phyloP scores from a whole-genome alignment of 2,888 invertebrate species.

The Acrobeloides nanus region DNA sequence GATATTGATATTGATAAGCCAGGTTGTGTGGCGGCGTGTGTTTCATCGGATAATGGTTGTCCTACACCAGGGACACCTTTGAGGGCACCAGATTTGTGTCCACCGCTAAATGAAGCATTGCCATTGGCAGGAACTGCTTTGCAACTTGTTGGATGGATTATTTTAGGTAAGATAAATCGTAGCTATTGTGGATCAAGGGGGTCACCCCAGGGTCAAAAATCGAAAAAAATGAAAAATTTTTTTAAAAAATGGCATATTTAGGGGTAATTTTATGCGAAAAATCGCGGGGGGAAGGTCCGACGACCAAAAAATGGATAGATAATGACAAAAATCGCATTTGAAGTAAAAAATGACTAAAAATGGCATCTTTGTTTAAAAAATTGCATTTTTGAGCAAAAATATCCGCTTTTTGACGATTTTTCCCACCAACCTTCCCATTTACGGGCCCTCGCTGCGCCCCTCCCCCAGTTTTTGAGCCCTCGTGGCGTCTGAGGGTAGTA shows the following conservation, averaged over 20 bases:
- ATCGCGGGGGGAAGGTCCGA: background rate
- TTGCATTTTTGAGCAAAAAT: no score
- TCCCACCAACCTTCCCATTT: no score
- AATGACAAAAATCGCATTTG: background rate
- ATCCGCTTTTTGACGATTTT: no score
- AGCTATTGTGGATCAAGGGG: background rate
- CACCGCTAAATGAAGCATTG: no score
- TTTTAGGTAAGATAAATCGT: constrained; percentile 37
- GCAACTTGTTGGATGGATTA: constrained; percentile 52
- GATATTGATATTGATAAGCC: constrained; percentile 41
- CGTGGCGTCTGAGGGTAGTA: no score
- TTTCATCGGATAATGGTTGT: constrained; percentile 40
- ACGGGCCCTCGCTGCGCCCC: no score
- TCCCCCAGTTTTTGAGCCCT: no score
- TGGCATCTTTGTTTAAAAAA: no score
- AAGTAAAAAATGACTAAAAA: no score
- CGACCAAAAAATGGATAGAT: background rate
- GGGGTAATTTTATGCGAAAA: no score
- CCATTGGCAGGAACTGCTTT: constrained; percentile 42
- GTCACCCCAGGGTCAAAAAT: background rate
- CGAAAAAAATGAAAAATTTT: background rate
- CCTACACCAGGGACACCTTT: constrained; percentile 48
- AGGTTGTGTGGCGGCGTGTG: constrained; percentile 45
- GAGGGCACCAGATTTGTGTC: constrained; percentile 44
- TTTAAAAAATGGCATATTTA: background rate